phyloP scores from a whole-genome alignment of 2,113 vertebrate species.

The Gymnocephalus cernua region DNA sequence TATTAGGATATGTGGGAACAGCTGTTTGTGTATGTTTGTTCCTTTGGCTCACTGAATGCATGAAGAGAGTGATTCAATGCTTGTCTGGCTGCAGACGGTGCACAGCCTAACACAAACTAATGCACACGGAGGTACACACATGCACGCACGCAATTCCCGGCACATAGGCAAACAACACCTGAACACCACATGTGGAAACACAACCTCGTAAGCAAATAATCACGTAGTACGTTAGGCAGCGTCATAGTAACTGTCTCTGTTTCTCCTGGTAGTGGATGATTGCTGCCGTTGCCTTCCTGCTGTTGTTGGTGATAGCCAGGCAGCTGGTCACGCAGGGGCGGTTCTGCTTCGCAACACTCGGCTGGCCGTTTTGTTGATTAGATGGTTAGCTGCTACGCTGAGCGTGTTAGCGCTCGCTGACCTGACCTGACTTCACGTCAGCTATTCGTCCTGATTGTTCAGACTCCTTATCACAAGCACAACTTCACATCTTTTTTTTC shows the following conservation, averaged over 20 bases:
- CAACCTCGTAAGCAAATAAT: not conserved
- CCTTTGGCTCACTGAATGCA: conserved; percentile 14
- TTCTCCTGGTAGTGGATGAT: conserved; percentile 3
- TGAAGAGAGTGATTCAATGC: conserved; percentile 8
- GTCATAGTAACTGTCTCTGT: conserved; percentile 39
- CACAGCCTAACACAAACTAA: not conserved
- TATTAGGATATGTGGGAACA: conserved; percentile 67
- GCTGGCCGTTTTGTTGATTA: conserved; percentile 34
- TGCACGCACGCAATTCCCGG: not conserved
- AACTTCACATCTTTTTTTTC: not conserved
- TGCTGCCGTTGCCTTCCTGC: conserved; percentile 7
- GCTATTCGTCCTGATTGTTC: conserved; percentile 23
- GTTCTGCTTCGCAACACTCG: not conserved
- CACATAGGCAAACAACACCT: not conserved
- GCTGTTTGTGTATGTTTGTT: conserved; percentile 65
- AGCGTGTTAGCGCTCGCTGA: conserved; percentile 46
- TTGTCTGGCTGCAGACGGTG: conserved; percentile 48
- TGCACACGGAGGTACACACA: not conserved
- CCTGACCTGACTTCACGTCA: conserved; percentile 42
- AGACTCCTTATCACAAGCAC: not conserved
- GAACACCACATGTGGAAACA: not conserved
- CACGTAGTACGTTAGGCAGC: not conserved
- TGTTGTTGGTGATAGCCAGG: conserved; percentile 19
- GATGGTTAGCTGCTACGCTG: conserved; percentile 21
- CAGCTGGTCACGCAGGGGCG: not conserved